A percentile compares a stretch with the other conserved stretches of the same genome.
phyloP scores from a whole-genome alignment of 2,113 vertebrate species.

The Callipepla squamata region DNA sequence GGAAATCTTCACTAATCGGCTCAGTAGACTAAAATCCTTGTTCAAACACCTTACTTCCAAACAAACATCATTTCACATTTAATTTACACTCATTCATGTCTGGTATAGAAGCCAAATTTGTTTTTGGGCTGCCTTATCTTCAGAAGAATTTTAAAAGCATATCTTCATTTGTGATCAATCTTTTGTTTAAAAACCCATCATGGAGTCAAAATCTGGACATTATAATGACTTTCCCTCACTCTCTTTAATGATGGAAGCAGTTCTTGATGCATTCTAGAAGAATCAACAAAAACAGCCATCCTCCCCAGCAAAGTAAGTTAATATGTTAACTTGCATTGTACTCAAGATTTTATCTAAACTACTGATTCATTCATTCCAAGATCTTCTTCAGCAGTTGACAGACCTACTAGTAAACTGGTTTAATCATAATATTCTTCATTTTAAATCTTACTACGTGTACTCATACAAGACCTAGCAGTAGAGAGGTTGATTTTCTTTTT shows the following conservation, averaged over 20 bases:
- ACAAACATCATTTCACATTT: not conserved
- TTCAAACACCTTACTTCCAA: not conserved
- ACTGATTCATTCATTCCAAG: not conserved
- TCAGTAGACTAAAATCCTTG: not conserved
- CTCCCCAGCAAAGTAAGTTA: not conserved
- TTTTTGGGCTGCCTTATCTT: not conserved
- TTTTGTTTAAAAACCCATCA: not conserved
- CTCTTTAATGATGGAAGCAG: not conserved
- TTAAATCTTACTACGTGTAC: not conserved
- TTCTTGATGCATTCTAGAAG: not conserved
- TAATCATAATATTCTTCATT: not conserved
- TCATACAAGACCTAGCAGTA: not conserved
- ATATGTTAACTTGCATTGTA: not conserved
- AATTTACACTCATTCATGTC: not conserved
- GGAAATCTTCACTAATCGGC: not conserved
- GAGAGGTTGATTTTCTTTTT: not conserved
- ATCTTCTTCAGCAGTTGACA: not conserved
- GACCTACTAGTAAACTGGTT: not conserved
- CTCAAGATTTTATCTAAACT: not conserved
- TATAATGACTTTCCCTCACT: not conserved
- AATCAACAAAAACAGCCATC: not conserved
- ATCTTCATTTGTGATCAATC: not conserved
- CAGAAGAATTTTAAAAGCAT: not conserved
- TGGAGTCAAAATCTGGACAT: not conserved
- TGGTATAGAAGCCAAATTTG: not conserved